phyloP scores from a whole-genome alignment of 2,113 vertebrate genomes.

The Lathamus discolor region DNA sequence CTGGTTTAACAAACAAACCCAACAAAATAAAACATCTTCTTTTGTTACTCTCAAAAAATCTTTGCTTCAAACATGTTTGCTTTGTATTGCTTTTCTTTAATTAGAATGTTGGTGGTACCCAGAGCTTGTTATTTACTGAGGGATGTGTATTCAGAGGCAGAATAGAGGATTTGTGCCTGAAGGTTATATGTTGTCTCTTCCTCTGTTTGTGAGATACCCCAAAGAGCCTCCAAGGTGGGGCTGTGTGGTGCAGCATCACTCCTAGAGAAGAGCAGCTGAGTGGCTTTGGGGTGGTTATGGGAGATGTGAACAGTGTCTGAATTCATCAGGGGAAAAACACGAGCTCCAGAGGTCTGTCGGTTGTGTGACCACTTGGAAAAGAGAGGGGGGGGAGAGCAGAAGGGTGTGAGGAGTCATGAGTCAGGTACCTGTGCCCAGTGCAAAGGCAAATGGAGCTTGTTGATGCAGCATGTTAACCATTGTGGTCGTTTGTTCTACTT shows the following conservation, averaged over 20 bases:
- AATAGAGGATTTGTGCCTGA: background rate
- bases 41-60: background rate
- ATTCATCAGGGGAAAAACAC: fast-evolving
- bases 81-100: background rate
- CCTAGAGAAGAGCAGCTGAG: background rate
- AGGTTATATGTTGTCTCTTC: background rate
- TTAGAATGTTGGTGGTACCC: background rate
- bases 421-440: fast-evolving
- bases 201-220: background rate
- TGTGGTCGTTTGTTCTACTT: background rate
- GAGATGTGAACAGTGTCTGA: background rate
- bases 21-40: background rate
- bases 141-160: background rate
- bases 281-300: background rate
- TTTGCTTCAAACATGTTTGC: background rate
- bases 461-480: fast-evolving
- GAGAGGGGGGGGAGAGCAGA: background rate
- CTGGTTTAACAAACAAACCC: background rate
- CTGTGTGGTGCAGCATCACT: background rate
- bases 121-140: background rate
- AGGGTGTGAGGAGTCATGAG: fast-evolving
- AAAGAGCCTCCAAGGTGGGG: background rate
- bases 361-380: background rate
- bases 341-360: background rate
- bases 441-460: fast-evolving